These are phyloP conservation scores for Erebia aethiops DNA, from an alignment of 2,888 invertebrate species.

Conservation along the genomic window DNA sequence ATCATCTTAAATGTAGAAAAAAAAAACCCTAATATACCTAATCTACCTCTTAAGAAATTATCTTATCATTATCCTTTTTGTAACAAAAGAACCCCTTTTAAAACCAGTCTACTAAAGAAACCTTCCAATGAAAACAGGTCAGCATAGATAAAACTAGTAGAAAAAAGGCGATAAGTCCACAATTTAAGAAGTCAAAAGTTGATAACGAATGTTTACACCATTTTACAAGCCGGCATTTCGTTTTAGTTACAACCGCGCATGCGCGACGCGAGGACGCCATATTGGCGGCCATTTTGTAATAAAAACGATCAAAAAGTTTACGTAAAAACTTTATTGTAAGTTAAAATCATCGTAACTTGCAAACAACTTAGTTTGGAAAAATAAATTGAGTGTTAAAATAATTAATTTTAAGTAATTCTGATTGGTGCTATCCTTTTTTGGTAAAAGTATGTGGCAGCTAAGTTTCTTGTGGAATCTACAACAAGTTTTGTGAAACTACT, in stretches of 20 bases:
- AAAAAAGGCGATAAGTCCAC: slow-evolving; percentile 19
- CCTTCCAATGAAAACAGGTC: background rate
- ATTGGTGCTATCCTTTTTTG: background rate
- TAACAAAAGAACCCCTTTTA: background rate
- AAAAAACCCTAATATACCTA: too few relatives aligned
- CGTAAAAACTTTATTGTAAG: slow-evolving; percentile 5
- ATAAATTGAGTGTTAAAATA: too few relatives aligned
- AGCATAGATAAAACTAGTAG: slow-evolving; percentile 3
- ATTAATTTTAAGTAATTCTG: too few relatives aligned
- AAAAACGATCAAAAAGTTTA: background rate
- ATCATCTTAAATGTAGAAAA: background rate
- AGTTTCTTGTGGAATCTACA: background rate
- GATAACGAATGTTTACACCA: slow-evolving; percentile 34
- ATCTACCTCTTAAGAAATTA: background rate
- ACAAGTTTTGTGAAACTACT: background rate
- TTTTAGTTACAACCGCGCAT: slow-evolving; percentile 40
- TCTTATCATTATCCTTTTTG: background rate
- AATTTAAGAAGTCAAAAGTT: slow-evolving; percentile 19
- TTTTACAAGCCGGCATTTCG: slow-evolving; percentile 19
- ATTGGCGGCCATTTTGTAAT: slow-evolving; percentile 37
- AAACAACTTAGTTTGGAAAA: background rate
- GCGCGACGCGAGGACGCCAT: slow-evolving; percentile 36
- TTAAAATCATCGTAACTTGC: background rate
- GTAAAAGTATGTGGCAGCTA: slow-evolving; percentile 8
- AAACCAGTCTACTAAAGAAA: background rate